Conservation (phyloP, 2,888 invertebrate species). For the Marronus borbonicus region DNA sequence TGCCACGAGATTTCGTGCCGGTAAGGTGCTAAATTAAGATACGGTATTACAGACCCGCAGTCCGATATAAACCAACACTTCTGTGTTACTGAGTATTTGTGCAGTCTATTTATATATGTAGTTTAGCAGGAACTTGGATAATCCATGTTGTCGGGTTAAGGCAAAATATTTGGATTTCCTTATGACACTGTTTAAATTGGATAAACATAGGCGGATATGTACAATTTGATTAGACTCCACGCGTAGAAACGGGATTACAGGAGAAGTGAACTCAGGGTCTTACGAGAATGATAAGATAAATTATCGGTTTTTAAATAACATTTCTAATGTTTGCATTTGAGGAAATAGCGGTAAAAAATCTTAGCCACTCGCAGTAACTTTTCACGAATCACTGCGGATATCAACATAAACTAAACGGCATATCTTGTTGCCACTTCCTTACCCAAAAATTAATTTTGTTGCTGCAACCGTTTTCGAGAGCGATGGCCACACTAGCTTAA, state of each 20-base stretch:
- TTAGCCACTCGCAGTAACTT: too few species aligned
- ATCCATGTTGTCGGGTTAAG: conserved; percentile 20
- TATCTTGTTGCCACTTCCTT: too few species aligned
- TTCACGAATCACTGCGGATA: too few species aligned
- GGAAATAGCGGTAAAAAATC: neutral
- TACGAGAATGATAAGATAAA: conserved; percentile 41
- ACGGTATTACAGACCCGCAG: conserved; percentile 35
- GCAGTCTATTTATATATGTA: conserved; percentile 45
- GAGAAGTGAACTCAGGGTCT: neutral
- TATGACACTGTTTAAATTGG: conserved; percentile 10
- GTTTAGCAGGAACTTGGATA: conserved; percentile 46
- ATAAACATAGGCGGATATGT: conserved; percentile 12
- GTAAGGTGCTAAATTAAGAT: conserved; percentile 49
- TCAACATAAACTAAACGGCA: too few species aligned
- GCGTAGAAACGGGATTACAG: neutral
- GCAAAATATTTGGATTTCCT: conserved; percentile 11
- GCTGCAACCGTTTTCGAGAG: too few species aligned
- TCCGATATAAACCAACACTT: conserved; percentile 46
- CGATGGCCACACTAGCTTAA: too few species aligned
- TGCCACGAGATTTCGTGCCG: conserved; percentile 27
- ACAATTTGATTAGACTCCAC: conserved; percentile 24
- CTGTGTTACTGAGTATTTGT: conserved; percentile 48
- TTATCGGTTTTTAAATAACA: neutral
- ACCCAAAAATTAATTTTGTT: too few species aligned
- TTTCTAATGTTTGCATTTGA: neutral